Base-by-base conservation (phyloP, 2,113 vertebrate species). In the Athene cunicularia region DNA sequence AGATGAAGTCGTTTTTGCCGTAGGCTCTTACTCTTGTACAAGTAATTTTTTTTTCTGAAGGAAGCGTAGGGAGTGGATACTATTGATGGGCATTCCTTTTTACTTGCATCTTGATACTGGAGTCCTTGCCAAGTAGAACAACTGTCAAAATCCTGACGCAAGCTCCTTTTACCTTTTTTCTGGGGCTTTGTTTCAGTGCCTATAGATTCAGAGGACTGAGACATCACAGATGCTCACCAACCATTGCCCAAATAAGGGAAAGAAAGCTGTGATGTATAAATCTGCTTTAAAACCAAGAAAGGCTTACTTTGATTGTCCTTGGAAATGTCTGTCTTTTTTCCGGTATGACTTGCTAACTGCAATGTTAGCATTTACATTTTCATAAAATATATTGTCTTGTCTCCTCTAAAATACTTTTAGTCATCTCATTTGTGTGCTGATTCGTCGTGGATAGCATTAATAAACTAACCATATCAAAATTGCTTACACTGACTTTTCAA, bases 391-490 rank as follows among this genome's bases (percentile, higher is more conserved):
- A 33, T 56, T 79, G 52, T 82, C 35, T 73, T 66, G 39, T 91
- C 77, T 95, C 41, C 35, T 95, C 56, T 76, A 21, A 83, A 93
- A 17, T 89, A 94, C 53, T 89, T 92, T 32, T 60, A 64, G 91
- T 95, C 88, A 88, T 93, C 86, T 94, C 67, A 81, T 83, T 94
- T 92, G 41, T 96, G 75, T 95, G 53, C 60, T 63, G 50, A 70
- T 93, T 93, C 9, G 0, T 88, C 5, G 5, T 91, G 84, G 68
- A 79, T 90, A 90, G 49, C 63, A 56, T 97, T 95, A 97, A 95
- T 96, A 95, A 97, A 97, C 45, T 73, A 96, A 84, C 52, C 67
- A 28, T 83, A 67, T 88, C 49, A 67, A 71, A 88, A 84, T 39
- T 80, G n/a, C 71, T 83, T 93, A 92, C 71, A 56, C 37, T 80